Base-by-base conservation (phyloP, 30 jellyfish, hydroid and myxozoan genomes). In the Euphysa ruthae region DNA sequence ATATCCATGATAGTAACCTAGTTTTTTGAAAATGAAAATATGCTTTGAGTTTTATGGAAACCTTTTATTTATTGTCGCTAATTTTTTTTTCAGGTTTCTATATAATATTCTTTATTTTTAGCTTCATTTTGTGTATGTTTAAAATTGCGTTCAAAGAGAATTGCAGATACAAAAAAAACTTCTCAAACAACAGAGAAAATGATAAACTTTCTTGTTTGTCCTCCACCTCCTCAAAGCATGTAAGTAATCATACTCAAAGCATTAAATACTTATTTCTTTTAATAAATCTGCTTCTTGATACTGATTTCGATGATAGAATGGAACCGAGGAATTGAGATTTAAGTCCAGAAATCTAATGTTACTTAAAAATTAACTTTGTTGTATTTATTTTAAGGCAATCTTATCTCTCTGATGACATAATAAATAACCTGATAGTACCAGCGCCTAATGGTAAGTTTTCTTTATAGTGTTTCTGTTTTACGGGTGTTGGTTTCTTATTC, bases 161-260 rank as follows among this genome's bases (percentile, higher is more conserved):
- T 88, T 32, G 94, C 79, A 25, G 97, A 88, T 55, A 81, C 75
- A 13, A 88, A 74, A 49, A 79, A 88, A 50, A 73, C 93, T 1
- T 78, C 87, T 7, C 94, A 88, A 63, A 88, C 93, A 30, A 88
- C 97, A 2, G 97, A 88, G 29, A 79, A 62, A 52, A 77, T 88
- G 84, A 88, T 88, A 19, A 81, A 91, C 20, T 88, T 88, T 43
- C 71, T 88, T 25, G 97, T 88, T 28, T 88, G 97, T 65, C 97
- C 97, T 20, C 97, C 94, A 13, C 97, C 97, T 1, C 97, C 97
- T 10, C 79, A 75, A 46, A 65, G 93, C 21, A 66, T 82, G 97
- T 88, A 63, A 63, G 84, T 46, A 4, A n/a, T n/a, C n/a, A n/a
- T n/a, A n/a, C n/a, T n/a, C 19, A 25, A 16, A 3, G n/a, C 6